Conservation (phyloP, 2,888 invertebrate genomes). For the Perizoma affinitatum region DNA sequence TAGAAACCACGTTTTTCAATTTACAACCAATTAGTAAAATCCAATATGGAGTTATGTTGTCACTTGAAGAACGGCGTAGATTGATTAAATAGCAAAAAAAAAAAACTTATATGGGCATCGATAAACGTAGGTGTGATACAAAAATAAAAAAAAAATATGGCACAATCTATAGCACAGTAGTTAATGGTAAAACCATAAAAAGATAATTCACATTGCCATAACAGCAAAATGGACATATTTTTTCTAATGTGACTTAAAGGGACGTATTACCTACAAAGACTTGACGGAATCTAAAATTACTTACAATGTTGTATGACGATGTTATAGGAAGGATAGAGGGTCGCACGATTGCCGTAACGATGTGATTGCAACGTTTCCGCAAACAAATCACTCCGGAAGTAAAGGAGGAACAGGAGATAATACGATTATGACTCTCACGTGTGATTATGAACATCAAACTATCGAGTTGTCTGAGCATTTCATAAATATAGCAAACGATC, state of each 20-base stretch:
- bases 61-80: conserved; percentile 1
- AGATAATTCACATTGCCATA: conserved; percentile 18
- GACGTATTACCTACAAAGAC: conserved; percentile 3
- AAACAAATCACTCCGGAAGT: conserved; percentile 55
- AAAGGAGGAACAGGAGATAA: conserved; percentile 46
- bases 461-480: neutral
- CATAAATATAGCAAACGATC: too few relatives aligned
- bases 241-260: conserved; percentile 12
- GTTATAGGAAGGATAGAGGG: conserved; percentile 11
- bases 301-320: neutral
- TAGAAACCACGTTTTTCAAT: conserved; percentile 18
- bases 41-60: conserved; percentile 6
- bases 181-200: conserved; percentile 4
- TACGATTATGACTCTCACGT: conserved; percentile 35
- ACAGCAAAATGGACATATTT: conserved; percentile 9
- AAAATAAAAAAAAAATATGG: neutral
- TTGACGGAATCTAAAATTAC: conserved; percentile 6
- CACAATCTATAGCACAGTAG: conserved; percentile 5
- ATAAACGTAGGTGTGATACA: conserved; percentile 19
- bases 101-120: conserved; percentile 1
- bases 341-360: conserved; percentile 37
- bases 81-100: conserved; percentile 23
- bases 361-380: conserved; percentile 52
- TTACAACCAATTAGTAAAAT: conserved; percentile 20
- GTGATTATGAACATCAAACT: conserved; percentile 41